A percentile compares a stretch with the other conserved stretches of the same genome.
Evolutionary conservation across 2,888 invertebrate genomes (phyloP).

Genomic region (Pterobdella sp.): DNA sequence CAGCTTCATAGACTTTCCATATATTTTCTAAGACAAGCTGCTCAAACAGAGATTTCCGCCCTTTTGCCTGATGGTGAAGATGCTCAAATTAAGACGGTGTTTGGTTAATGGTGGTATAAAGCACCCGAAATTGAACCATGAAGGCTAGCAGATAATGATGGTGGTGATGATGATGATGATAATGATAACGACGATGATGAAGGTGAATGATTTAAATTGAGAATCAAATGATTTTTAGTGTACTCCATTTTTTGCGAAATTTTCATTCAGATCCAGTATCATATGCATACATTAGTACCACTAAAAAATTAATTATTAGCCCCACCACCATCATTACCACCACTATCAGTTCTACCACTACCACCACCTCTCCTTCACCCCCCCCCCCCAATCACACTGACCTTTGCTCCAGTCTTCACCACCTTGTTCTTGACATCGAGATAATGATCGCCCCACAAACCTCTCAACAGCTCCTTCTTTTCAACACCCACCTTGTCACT

Average conservation of each 20-base stretch:
- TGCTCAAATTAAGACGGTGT: too few species aligned
- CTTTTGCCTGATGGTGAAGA: slow-evolving; percentile 57
- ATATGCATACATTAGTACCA: too few species aligned
- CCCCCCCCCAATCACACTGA: slow-evolving; percentile 35
- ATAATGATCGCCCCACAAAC: slow-evolving; percentile 90
- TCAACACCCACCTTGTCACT: slow-evolving; percentile 68
- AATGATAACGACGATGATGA: neutral
- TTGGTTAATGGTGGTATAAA: too few species aligned
- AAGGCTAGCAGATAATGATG: neutral
- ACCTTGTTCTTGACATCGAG: slow-evolving; percentile 74
- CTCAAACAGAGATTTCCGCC: slow-evolving; percentile 84
- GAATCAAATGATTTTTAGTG: neutral
- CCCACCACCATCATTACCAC: neutral
- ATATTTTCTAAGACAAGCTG: slow-evolving; percentile 83
- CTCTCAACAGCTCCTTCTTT: slow-evolving; percentile 65
- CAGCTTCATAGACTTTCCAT: slow-evolving; percentile 78
- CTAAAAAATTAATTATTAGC: too few species aligned
- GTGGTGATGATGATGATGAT: neutral
- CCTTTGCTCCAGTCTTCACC: slow-evolving; percentile 78
- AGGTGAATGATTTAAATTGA: neutral
- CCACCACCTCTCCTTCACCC: neutral
- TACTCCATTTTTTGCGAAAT: neutral
- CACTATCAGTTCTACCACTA: neutral
- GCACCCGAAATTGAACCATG: neutral
- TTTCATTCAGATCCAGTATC: neutral